phyloP scores from a whole-genome alignment of 1,140 invertebrate species.

The Globodera ellingtonae region DNA sequence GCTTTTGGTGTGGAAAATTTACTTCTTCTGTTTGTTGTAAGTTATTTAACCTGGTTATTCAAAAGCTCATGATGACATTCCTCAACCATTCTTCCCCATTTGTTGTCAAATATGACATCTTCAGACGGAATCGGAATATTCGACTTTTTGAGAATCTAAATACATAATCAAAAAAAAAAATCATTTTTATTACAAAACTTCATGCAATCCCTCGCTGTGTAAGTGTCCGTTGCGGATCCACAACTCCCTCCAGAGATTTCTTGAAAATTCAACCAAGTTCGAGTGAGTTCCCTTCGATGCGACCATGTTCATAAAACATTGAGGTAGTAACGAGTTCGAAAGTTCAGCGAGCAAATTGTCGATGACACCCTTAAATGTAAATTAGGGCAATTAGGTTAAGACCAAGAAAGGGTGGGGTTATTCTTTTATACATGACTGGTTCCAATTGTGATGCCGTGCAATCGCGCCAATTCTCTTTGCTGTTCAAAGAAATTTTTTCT shows the following conservation, averaged over 20 bases:
- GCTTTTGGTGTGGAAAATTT: too few relatives aligned
- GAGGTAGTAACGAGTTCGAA: not conserved
- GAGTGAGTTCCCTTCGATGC: not conserved
- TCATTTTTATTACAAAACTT: not conserved
- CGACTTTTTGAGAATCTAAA: not conserved
- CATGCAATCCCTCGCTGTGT: not conserved
- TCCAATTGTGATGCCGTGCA: constrained; percentile 15
- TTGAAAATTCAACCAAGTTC: not conserved
- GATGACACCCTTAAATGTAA: not conserved
- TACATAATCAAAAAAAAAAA: not conserved
- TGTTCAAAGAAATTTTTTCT: constrained; percentile 22
- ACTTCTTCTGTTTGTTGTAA: not conserved
- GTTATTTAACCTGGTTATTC: not conserved
- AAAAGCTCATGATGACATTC: not conserved
- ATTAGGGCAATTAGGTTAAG: not conserved
- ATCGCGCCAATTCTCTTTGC: constrained; percentile 6
- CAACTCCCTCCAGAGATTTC: not conserved
- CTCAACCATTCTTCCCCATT: not conserved
- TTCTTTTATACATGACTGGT: not conserved
- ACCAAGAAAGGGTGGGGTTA: not conserved
- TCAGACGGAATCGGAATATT: not conserved
- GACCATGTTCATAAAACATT: not conserved
- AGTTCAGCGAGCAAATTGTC: not conserved
- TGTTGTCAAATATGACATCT: not conserved
- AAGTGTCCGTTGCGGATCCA: not conserved